Evolutionary conservation across 2,888 invertebrate species (phyloP), one percentile per base, ranked within the genome.

Genomic region (Erebia aethiops): DNA sequence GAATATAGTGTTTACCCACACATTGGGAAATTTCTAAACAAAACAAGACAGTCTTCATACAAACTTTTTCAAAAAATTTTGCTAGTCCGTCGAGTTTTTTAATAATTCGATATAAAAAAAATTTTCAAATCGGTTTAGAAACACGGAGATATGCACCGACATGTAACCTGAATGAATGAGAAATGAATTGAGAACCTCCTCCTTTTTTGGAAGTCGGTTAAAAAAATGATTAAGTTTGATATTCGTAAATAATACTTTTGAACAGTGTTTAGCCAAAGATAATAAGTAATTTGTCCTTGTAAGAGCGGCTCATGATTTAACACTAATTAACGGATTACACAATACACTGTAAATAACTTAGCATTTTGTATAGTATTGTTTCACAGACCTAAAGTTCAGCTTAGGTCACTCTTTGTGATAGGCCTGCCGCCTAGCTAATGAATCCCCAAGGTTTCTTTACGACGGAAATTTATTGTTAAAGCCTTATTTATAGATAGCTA

Each of bases 241-340:
- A 46, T 13, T 46, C 46, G 46, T 13, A 46, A 11, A 46, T 46
- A 43, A 10, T 43, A 26, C 49, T 18, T 49, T 49, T 52, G 41
- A 65, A 18, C 8, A 65, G 43, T 21, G 18, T 49, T 58, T 58
- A 49, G 49, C n/a, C 43, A 66, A 52, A 65, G 65, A 18, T 65
- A 65, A 65, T 65, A 16, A n/a, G 54, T 18, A 41, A 35, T 13
- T 46, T 49, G 70, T 74, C 74, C 74, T 74, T 70, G 74, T 67
- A 21, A 69, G 52, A 58, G 68, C 67, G 67, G 63, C 69, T 72
- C 71, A 60, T 71, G 76, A 75, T 79, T 77, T 77, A 79, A 73
- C 76, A 78, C 77, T 80, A 82, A 83, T 83, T 84, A 84, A 73
- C 77, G 78, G 77, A 73, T 76, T 80, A 84, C 80, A 80, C 80